Evolutionary conservation across 2,797 vertebrate genomes (phyloP), one percentile per base, ranked within the genome.

Genomic region (Peromyscus eremicus): DNA sequence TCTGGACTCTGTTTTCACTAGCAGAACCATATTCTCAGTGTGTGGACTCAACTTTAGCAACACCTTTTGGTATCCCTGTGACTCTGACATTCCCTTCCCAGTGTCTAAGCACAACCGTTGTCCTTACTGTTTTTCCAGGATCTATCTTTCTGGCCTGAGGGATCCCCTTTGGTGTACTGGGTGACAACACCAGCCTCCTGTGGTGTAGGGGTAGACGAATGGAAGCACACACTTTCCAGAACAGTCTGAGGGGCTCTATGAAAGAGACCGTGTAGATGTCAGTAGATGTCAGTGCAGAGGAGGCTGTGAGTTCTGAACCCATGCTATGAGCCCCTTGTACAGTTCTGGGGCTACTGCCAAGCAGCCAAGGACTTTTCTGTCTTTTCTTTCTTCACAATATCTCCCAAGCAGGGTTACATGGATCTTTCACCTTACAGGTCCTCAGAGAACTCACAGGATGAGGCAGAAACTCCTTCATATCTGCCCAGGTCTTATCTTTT

Each of bases 51-150:
- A 79, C 32, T 29, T 60, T 80, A 52, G 76, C n/a, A 40, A 21
- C 25, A 27, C 14, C 46, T 83, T 82, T 70, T 34, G 62, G 37
- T 60, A 49, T 40, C 46, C 17, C 49, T 9, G 17, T 19, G 29
- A 10, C 43, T 70, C 73, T 32, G 0, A 16, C 0, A 1, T 32
- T 82, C n/a, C 62, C 1, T 57, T 85, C 87, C n/a, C 37, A 57
- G 0, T 25, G 32, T 46, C 64, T 37, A 87, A 27, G 60, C 49
- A 84, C 25, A 1, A 8, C 5, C 60, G 66, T 37, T 29, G 76
- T 76, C 52, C 92, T 93, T 64, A 40, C 16, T 32, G 23, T 11
- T 2, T 55, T 96, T 94, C 93, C 71, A 71, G 27, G 46, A 12
- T 17, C 17, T 2, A n/a, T 43, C 23, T 32, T 57, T 79, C 91